Percentiles rank a stretch among this genome's conserved stretches.
phyloP scores from a whole-genome alignment of 2,797 vertebrate genomes.

The Gorsachius magnificus region DNA sequence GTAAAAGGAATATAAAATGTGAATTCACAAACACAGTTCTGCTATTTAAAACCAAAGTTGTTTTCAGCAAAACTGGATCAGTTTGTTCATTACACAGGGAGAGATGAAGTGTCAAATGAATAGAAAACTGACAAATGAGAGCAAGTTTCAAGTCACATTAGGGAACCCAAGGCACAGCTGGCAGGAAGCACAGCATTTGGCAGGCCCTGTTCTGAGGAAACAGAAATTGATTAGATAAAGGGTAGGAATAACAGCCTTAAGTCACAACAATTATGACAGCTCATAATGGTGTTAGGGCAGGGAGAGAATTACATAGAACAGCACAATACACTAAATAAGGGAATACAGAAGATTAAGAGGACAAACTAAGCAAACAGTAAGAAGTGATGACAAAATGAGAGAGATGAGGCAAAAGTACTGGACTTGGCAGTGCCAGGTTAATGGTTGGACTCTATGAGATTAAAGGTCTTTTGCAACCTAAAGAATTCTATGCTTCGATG shows the following conservation, averaged over 20 bases:
- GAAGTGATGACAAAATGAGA: neutral
- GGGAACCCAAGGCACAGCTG: neutral
- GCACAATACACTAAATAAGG: neutral
- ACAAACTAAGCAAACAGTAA: neutral
- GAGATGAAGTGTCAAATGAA: neutral
- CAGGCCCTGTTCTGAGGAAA: neutral
- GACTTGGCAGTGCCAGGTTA: neutral
- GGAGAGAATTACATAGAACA: neutral
- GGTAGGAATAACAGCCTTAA: neutral
- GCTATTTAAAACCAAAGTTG: neutral
- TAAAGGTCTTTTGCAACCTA: neutral
- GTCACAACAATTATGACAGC: neutral
- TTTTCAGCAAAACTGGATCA: neutral
- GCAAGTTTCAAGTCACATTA: neutral
- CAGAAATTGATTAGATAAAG: neutral
- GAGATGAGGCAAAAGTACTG: neutral
- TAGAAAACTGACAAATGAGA: neutral
- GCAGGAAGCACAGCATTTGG: neutral
- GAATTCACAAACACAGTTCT: neutral
- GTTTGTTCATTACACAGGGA: neutral
- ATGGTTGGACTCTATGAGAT: neutral
- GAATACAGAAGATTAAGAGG: neutral
- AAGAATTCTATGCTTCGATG: neutral
- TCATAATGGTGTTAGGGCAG: neutral
- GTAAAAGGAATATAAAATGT: neutral